Conservation (phyloP, 2,888 invertebrate genomes). For the Caenorhabditis afra region DNA sequence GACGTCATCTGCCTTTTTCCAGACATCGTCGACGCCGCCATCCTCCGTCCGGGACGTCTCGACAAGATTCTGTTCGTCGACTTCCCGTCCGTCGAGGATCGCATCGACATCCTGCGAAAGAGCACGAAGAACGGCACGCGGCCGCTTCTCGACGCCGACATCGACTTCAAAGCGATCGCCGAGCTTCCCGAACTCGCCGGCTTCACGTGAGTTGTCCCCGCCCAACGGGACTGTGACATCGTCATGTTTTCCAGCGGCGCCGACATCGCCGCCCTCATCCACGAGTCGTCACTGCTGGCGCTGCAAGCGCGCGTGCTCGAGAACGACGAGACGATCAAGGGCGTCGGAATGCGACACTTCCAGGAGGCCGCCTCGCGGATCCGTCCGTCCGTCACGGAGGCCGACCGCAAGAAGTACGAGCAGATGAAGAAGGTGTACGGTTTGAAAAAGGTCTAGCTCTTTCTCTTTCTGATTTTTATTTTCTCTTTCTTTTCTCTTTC, state of each 20-base stretch:
- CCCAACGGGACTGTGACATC: background rate
- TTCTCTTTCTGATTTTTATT: constrained; percentile 28
- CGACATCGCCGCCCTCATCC: constrained; percentile 91
- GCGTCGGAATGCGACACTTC: constrained; percentile 62
- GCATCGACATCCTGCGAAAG: constrained; percentile 89
- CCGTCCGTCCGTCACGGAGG: constrained; percentile 87
- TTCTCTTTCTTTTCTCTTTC: background rate
- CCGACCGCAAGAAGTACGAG: constrained; percentile 88
- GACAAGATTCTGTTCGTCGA: constrained; percentile 93
- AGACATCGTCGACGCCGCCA: constrained; percentile 95
- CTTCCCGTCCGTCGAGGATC: constrained; percentile 88
- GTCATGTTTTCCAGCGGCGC: constrained; percentile 85
- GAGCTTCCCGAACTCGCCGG: constrained; percentile 86
- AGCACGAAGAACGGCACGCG: constrained; percentile 86
- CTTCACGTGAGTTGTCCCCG: constrained; percentile 84
- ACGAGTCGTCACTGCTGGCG: constrained; percentile 90
- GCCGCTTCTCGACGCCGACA: constrained; percentile 88
- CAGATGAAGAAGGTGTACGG: constrained; percentile 69
- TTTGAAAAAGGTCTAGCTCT: constrained; percentile 32
- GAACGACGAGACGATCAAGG: constrained; percentile 51
- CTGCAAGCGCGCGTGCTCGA: constrained; percentile 86
- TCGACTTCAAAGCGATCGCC: constrained; percentile 86
- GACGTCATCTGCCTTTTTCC: constrained; percentile 38
- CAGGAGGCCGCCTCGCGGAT: constrained; percentile 86
- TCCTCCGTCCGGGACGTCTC: constrained; percentile 91